Conservation (phyloP, 1,140 invertebrate species). For the Homarus americanus region DNA sequence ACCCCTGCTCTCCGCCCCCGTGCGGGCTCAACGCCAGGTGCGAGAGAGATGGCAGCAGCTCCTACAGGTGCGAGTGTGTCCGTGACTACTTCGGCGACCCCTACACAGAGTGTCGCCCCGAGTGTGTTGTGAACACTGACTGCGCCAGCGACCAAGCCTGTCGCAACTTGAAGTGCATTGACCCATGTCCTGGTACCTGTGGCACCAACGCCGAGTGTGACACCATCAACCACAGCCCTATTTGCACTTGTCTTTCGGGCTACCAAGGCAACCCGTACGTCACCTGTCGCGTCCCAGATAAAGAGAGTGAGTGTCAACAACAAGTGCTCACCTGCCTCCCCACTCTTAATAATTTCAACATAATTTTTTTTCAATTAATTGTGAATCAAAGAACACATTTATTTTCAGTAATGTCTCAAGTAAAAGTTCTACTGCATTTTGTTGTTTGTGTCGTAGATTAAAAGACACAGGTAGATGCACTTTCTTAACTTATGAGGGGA, state of each 20-base stretch:
- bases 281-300: constrained; percentile 61
- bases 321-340: too few species aligned
- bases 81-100: constrained; percentile 84
- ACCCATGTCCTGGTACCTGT: constrained; percentile 88
- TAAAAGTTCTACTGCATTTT: too few species aligned
- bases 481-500: too few species aligned
- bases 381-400: too few species aligned
- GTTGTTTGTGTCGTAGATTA: too few species aligned
- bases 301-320: constrained; percentile 19
- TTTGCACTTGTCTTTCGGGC: constrained; percentile 88
- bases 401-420: too few species aligned
- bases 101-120: constrained; percentile 81
- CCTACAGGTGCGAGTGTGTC: constrained; percentile 83
- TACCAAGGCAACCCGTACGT: constrained; percentile 88
- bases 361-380: too few species aligned
- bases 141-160: constrained; percentile 90
- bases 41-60: constrained; percentile 87
- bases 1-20: constrained; percentile 40
- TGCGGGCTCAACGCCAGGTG: constrained; percentile 85
- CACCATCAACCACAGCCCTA: constrained; percentile 89
- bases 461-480: too few species aligned
- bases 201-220: constrained; percentile 90
- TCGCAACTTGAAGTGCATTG: constrained; percentile 71
- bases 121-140: constrained; percentile 86
- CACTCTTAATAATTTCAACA: too few species aligned